Base-by-base conservation (phyloP, 1,140 invertebrate species). In the Tribolium castaneum region DNA sequence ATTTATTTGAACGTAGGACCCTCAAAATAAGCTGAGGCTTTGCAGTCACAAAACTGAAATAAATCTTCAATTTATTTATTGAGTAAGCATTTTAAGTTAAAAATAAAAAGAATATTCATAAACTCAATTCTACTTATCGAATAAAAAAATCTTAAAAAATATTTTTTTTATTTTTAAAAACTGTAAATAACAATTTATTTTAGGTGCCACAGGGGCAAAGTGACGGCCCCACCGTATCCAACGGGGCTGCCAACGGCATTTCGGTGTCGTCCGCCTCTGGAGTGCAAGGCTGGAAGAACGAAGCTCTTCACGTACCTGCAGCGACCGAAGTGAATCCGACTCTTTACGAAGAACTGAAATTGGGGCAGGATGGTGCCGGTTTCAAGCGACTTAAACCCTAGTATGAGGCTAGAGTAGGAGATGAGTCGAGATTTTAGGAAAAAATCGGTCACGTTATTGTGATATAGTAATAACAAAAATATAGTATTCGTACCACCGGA, bases 271-370 rank as follows among this genome's bases (percentile, higher is more conserved):
- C 83, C 3, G 79, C 85, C 34, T 87, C 86, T 2, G 86, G 84
- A 3, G 85, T 84, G 6, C 84, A 84, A 62, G 87, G 87, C 5
- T 87, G 87, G 87, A 87, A 87, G 77, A 87, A 87, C 72, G 87
- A 87, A 77, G 80, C 83, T 10, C 79, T 87, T 9, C 85, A 87
- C 72, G 86, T 87, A 25, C 86, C 86, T 7, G 80, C 82, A 6
- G 77, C 83, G 35, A 83, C 86, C 10, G 93, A 94, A 88, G 92
- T 93, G 10, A 90, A 93, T 82, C 93, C 93, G 25, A 91, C 92
- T 49, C 87, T 94, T 74, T 94, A 94, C 86, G 93, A 94, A 88
- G 93, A 94, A 87, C 88, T 94, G 82, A 93, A 94, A 88, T 89
- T 94, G 78, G 93, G 93, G 30, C 92, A 93, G 83, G 92, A 94